Evolutionary conservation across 2,113 vertebrate genomes (phyloP), one percentile per base, ranked within the genome.

Genomic region (Oryzias woworae): DNA sequence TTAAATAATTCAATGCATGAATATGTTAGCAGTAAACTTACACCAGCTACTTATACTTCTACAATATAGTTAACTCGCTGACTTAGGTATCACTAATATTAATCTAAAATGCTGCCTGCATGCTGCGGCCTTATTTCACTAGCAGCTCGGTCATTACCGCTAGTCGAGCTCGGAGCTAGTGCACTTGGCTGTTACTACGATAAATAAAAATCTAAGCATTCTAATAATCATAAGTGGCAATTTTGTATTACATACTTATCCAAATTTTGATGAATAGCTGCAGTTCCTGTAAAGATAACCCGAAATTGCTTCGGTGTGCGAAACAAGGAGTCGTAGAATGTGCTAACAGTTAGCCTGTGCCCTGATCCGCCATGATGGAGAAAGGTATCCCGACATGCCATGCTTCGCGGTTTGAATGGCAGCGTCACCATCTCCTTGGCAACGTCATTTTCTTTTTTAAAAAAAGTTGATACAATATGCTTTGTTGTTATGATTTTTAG

Each of bases 331-430:
- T 68, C 64, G 77, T 10, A 58, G 62, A 63, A 67, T 74, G 22
- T 77, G 81, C 82, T 82, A 77, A 68, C 53, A 66, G 64, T 80
- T 86, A 87, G 82, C 85, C 28, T 10, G 49, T 74, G 18, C 75
- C 44, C 71, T 56, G 16, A 14, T 86, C 88, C 88, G 84, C 88
- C 88, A 90, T 90, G 88, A 87, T 77, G 77, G 64, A 41, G 18
- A 57, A 62, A 63, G 53, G 49, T 83, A 71, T 87, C 88, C 88
- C 88, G 72, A 2, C 71, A 88, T 90, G 82, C 85, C 53, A 51
- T 78, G 85, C 82, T 67, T 48, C 81, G 81, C 81, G 70, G 76
- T 63, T 82, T 83, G 67, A 86, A 83, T 70, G 80, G 59, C 58
- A 52, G 82, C 82, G 78, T 86, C 79, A 81, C 75, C 41, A 65